Conservation (phyloP, 2,888 invertebrate genomes). For the Micoletzkya japonica region DNA sequence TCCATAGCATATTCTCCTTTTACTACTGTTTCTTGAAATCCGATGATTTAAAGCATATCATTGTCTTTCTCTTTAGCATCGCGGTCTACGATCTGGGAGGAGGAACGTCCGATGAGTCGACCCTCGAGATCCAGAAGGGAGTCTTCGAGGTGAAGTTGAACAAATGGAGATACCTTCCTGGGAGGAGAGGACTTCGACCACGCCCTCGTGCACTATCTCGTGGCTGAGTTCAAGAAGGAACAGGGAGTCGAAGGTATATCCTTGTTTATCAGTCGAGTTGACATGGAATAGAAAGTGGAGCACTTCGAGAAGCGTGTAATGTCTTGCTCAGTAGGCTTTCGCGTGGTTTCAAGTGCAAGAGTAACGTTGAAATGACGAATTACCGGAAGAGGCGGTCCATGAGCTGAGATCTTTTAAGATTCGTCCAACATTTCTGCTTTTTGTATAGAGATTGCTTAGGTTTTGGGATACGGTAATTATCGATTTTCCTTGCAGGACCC, state of each 20-base stretch:
- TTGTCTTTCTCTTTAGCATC: constrained; percentile 81
- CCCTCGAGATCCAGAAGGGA: constrained; percentile 97
- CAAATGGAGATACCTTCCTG: constrained; percentile 93
- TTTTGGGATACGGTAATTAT: not conserved
- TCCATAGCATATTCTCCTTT: no score
- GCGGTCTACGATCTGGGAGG: constrained; percentile 99
- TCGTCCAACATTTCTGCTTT: no score
- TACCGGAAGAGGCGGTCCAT: constrained; percentile 11
- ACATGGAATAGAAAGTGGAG: no score
- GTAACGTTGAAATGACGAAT: not conserved
- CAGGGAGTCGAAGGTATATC: constrained; percentile 68
- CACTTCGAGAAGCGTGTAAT: constrained; percentile 23
- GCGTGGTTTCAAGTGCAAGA: constrained; percentile 23
- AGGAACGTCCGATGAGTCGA: constrained; percentile 98
- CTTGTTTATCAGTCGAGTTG: not conserved
- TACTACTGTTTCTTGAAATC: no score
- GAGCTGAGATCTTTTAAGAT: not conserved
- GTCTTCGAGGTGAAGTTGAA: constrained; percentile 99
- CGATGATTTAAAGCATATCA: constrained; percentile 4
- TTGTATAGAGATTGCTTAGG: no score
- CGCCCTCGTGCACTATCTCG: constrained; percentile 85
- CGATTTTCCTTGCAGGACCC: constrained; percentile 36
- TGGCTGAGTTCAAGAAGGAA: constrained; percentile 78
- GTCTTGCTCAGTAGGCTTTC: not conserved
- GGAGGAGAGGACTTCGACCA: constrained; percentile 99